These are phyloP conservation scores for Trematocara variabile DNA, from an alignment of 2,113 vertebrate genomes.

Conservation along the genomic window DNA sequence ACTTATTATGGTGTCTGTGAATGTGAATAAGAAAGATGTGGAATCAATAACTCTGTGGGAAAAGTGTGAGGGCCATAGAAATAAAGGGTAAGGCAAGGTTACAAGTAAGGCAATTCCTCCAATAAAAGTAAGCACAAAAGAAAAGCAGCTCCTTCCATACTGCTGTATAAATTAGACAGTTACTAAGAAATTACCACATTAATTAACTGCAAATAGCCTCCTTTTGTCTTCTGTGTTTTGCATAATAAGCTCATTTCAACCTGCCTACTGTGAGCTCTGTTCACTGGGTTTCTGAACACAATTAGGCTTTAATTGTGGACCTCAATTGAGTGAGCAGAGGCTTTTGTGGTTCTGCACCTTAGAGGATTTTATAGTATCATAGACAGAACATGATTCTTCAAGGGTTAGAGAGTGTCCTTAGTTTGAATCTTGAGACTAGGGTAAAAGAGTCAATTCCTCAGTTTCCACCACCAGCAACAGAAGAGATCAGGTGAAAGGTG, in stretches of 20 bases:
- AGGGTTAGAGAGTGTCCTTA: not conserved
- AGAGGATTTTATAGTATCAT: not conserved
- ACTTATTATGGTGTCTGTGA: constrained; percentile 31
- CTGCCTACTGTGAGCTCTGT: not conserved
- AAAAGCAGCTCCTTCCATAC: not conserved
- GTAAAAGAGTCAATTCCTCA: not conserved
- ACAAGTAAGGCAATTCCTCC: not conserved
- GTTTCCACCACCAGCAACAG: not conserved
- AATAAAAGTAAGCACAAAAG: not conserved
- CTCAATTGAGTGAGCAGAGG: not conserved
- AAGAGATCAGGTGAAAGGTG: not conserved
- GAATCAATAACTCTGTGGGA: constrained; percentile 33
- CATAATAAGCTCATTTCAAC: constrained; percentile 48
- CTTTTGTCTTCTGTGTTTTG: constrained; percentile 47
- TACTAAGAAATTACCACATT: constrained; percentile 39
- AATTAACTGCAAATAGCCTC: constrained; percentile 51
- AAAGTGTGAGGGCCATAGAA: constrained; percentile 9
- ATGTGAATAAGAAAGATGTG: constrained; percentile 11
- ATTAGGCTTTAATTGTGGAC: constrained; percentile 27
- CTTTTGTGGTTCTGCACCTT: not conserved
- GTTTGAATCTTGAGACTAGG: not conserved
- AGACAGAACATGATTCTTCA: not conserved
- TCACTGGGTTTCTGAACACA: constrained; percentile 5
- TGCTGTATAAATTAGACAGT: constrained; percentile 17
- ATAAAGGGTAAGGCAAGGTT: not conserved